Evolutionary conservation across 1,140 invertebrate species (phyloP), one percentile per base, ranked within the genome.

Genomic region (Brachionus plicatilis): DNA sequence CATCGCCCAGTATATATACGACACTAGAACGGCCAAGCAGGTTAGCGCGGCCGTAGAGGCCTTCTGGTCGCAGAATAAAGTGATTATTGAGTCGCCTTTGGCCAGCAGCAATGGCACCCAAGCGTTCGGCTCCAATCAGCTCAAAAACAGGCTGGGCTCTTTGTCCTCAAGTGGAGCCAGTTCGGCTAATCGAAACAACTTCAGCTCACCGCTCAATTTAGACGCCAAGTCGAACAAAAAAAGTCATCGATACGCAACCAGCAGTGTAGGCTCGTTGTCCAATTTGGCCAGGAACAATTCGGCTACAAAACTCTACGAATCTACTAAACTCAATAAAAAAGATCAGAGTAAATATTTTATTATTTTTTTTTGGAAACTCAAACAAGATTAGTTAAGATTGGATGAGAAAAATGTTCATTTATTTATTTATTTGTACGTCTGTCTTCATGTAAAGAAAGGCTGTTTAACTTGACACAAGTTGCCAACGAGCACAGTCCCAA

Each of bases 21-120:
- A 82, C 53, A 60, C 56, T 1, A 33, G 65, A 29, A 60, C 37
- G 33, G 43, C 33, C 29, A 82, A 82, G 65, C 79, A 82, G 33
- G 79, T 82, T 2, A 82, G 17, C 24, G 79, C 79, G 3, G 79
- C 79, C 20, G 79, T 82, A 12, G 79, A 82, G 27, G 79, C 79
- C 5, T 82, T 82, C 53, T 82, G 79, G 79, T 65, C 79, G 1
- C 79, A 82, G 43, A 82, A 82, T 33, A 82, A 82, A 68, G 60
- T 82, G 12, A 82, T 82, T 24, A 82, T 82, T n/a, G 79, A 82
- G 53, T 82, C 79, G 9, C 79, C 79, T 27, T 29, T 82, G 17
- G 41, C 79, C 9, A 80, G 14, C 11, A 56, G 29, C 29, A 82
- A 68, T 47, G 24, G 53, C n/a, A 60, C 43, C 0, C 72, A 76